Conservation (phyloP, 2,797 vertebrate genomes). For the Micrastur ruficollis region DNA sequence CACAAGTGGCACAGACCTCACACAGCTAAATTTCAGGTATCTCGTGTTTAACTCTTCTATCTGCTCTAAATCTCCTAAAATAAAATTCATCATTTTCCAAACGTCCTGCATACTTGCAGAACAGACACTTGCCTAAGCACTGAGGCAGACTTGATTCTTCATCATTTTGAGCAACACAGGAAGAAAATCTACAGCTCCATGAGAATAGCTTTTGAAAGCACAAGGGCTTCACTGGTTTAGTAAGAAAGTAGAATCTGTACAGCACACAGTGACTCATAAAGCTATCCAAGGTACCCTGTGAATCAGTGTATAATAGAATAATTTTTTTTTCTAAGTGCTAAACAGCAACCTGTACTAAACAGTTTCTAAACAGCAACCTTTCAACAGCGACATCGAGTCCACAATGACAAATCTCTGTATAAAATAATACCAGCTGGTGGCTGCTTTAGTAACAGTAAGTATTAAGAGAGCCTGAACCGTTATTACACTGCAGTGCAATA, state of each 20-base stretch:
- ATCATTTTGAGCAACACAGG: neutral
- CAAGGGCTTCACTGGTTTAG: neutral
- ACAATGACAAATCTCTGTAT: neutral
- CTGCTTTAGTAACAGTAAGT: neutral
- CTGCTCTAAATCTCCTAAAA: too few relatives aligned
- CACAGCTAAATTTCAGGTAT: neutral
- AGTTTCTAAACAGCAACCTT: neutral
- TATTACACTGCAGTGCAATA: neutral
- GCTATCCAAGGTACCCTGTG: neutral
- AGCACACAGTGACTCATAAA: neutral
- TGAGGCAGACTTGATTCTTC: neutral
- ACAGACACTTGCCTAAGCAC: neutral
- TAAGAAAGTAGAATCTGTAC: neutral
- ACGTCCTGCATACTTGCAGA: neutral
- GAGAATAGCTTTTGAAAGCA: neutral
- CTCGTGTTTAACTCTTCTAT: neutral
- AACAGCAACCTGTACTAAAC: neutral
- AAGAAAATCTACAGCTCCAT: neutral
- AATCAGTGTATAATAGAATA: neutral
- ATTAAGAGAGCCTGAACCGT: neutral
- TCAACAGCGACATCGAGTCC: neutral
- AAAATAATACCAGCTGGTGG: neutral
- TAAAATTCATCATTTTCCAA: neutral
- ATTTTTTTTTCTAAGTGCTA: neutral
- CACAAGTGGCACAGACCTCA: neutral